Conservation (phyloP, 1,140 invertebrate genomes). For the Drosophila micromelanica region DNA sequence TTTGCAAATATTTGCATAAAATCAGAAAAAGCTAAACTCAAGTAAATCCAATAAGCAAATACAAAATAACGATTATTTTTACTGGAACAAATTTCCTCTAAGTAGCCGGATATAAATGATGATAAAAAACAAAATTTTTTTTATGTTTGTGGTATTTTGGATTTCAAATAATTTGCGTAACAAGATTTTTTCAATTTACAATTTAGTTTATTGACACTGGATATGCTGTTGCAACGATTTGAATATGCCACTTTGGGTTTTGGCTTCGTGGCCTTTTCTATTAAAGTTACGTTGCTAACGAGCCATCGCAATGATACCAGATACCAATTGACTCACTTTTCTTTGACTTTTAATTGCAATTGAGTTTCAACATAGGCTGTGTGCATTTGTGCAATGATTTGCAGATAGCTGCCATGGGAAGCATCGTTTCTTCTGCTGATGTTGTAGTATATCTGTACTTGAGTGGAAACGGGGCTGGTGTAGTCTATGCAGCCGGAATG, state of each 20-base stretch:
- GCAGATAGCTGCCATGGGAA: conserved; percentile 65
- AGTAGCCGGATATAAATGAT: background rate
- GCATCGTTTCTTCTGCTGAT: conserved; percentile 5
- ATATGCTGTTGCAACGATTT: conserved; percentile 40
- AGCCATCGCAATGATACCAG: conserved; percentile 33
- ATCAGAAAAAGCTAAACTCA: conserved; percentile 44
- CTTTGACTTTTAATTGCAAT: conserved; percentile 76
- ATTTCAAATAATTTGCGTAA: background rate
- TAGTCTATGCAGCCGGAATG: conserved; percentile 10
- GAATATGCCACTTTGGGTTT: conserved; percentile 54
- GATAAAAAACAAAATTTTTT: background rate
- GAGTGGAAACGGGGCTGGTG: background rate
- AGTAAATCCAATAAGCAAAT: conserved; percentile 39
- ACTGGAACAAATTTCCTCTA: conserved; percentile 7
- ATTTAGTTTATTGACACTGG: conserved; percentile 8
- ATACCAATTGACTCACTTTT: conserved; percentile 54
- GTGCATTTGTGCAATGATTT: conserved; percentile 80
- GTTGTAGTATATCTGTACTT: background rate
- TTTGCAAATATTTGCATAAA: conserved; percentile 74
- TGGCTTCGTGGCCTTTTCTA: conserved; percentile 60
- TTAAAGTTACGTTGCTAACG: conserved; percentile 70
- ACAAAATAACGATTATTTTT: conserved; percentile 34
- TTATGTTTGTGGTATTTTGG: background rate
- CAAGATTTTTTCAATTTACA: background rate
- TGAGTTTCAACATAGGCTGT: conserved; percentile 75